Conservation (phyloP, 2,888 invertebrate genomes). For the Mechanitis mazaeus region DNA sequence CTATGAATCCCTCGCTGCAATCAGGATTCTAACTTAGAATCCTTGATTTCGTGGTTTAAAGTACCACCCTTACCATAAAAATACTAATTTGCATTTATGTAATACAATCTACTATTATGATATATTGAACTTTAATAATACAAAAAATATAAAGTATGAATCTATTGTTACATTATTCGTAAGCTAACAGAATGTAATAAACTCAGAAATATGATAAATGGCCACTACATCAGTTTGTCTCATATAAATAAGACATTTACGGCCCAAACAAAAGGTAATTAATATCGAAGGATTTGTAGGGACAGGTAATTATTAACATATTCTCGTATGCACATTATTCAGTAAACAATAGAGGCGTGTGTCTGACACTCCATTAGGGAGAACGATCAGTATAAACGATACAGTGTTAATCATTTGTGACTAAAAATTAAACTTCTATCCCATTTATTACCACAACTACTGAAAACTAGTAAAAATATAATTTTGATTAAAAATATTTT, state of each 20-base stretch:
- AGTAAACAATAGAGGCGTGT: conserved; percentile 61
- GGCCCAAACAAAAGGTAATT: conserved; percentile 26
- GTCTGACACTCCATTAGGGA: conserved; percentile 64
- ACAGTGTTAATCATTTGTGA: conserved; percentile 3
- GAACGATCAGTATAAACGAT: conserved; percentile 26
- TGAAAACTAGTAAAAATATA: background rate
- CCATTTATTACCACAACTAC: background rate
- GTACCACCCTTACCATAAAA: too few species aligned
- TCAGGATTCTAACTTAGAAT: too few species aligned
- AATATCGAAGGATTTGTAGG: conserved; percentile 45
- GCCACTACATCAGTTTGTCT: background rate
- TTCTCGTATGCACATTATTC: conserved; percentile 27
- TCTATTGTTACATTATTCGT: too few species aligned
- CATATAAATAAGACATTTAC: conserved; percentile 6
- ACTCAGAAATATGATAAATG: background rate
- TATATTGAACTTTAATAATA: too few species aligned
- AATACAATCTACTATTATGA: too few species aligned
- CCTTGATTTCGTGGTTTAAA: too few species aligned
- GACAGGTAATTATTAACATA: conserved; percentile 58
- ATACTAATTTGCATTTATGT: too few species aligned
- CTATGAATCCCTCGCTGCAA: too few species aligned
- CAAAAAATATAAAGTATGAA: too few species aligned
- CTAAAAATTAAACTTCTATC: background rate
- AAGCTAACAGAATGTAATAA: too few species aligned
- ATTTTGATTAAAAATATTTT: background rate